These are phyloP conservation scores for Illadopsis cleaveri DNA, from an alignment of 2,113 vertebrate genomes.

Conservation along the genomic window DNA sequence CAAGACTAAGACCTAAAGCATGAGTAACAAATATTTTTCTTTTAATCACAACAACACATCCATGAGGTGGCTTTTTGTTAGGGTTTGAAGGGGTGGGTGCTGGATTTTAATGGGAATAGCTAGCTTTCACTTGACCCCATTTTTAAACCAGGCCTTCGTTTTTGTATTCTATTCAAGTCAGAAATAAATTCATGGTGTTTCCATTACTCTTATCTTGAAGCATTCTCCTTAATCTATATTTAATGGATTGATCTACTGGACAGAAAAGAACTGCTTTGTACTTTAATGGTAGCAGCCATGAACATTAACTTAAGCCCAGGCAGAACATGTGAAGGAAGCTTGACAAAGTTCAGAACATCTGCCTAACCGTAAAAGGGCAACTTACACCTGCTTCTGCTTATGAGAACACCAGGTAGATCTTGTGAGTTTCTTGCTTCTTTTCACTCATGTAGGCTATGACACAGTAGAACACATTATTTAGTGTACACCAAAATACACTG, in stretches of 20 bases:
- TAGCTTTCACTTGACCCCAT: background rate
- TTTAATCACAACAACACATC: background rate
- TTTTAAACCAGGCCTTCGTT: background rate
- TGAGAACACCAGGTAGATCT: background rate
- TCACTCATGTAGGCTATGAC: background rate
- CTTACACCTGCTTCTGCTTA: background rate
- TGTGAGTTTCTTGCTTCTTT: background rate
- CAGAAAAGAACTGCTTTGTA: background rate
- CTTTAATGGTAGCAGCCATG: background rate
- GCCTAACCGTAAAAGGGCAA: background rate
- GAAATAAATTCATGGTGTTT: background rate
- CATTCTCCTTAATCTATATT: background rate
- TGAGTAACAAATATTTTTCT: background rate
- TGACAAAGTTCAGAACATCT: background rate
- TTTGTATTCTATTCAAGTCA: background rate
- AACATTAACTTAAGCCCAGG: background rate
- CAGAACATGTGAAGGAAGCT: background rate
- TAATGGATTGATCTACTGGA: background rate
- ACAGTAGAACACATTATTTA: background rate
- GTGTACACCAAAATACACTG: background rate
- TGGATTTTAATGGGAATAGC: background rate
- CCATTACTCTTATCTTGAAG: background rate
- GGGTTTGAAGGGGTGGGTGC: background rate
- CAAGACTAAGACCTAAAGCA: background rate
- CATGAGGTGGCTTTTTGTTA: accelerated